phyloP scores from a whole-genome alignment of 2,113 vertebrate genomes.

The Procavia capensis region DNA sequence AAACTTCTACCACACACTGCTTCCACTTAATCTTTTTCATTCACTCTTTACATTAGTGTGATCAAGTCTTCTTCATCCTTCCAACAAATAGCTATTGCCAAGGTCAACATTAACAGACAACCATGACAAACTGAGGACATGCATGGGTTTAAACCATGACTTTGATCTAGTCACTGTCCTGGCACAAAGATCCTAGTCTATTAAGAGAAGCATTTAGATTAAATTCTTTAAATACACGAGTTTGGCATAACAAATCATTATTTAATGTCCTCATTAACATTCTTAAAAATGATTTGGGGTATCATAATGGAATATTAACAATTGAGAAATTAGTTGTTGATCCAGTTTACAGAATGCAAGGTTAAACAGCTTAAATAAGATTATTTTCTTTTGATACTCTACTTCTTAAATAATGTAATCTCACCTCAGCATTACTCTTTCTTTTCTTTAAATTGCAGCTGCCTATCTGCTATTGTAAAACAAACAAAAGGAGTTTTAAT shows the following conservation, averaged over 20 bases:
- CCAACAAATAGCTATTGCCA: neutral
- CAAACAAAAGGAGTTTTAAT: neutral
- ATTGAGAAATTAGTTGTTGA: neutral
- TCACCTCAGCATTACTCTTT: neutral
- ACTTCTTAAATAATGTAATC: neutral
- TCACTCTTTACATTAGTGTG: neutral
- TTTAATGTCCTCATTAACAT: constrained; percentile 24
- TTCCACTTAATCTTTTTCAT: neutral
- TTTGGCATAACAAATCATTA: neutral
- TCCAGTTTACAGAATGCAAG: neutral
- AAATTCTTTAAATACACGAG: neutral
- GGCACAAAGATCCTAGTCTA: neutral
- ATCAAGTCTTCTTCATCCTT: neutral
- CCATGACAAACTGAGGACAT: neutral
- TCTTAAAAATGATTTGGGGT: neutral
- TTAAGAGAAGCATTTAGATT: neutral
- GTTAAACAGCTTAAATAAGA: neutral
- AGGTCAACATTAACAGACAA: neutral
- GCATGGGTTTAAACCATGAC: neutral
- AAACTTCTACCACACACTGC: neutral
- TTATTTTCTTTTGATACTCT: constrained; percentile 23
- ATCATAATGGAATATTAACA: neutral
- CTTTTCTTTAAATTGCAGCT: constrained; percentile 42
- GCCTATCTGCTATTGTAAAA: neutral
- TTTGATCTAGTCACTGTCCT: neutral